These are phyloP conservation scores for Coenonympha arcania DNA, from an alignment of 2,888 invertebrate genomes.

Conservation along the genomic window DNA sequence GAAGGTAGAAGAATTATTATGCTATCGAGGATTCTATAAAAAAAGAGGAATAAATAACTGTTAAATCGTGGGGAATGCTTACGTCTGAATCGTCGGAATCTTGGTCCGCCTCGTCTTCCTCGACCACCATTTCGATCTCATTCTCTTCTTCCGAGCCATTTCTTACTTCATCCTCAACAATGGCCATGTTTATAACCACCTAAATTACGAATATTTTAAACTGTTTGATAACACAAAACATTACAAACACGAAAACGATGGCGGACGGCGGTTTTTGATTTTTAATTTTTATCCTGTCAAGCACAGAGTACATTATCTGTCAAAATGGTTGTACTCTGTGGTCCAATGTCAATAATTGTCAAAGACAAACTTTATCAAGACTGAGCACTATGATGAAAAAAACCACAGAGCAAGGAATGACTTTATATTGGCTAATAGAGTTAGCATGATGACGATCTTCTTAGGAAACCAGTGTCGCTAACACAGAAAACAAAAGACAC, in stretches of 20 bases:
- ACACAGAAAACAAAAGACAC: too few relatives aligned
- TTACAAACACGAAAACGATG: conserved; percentile 24
- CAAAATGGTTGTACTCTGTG: too few relatives aligned
- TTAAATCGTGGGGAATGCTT: conserved; percentile 32
- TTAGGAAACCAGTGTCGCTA: too few relatives aligned
- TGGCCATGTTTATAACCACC: conserved; percentile 51
- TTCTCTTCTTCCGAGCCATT: conserved; percentile 68
- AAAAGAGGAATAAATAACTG: conserved; percentile 6
- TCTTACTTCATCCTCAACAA: conserved; percentile 65
- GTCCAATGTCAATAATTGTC: too few relatives aligned
- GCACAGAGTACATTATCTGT: too few relatives aligned
- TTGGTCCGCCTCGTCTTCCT: conserved; percentile 60
- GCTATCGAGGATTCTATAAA: not conserved
- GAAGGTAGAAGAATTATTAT: not conserved
- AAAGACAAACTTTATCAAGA: too few relatives aligned
- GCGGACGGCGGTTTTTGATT: conserved; percentile 32
- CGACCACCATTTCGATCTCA: conserved; percentile 64
- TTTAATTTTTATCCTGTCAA: too few relatives aligned
- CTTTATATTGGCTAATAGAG: too few relatives aligned
- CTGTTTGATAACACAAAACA: conserved; percentile 50
- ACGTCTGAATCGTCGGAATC: conserved; percentile 67
- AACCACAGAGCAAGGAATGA: too few relatives aligned
- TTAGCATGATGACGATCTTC: too few relatives aligned
- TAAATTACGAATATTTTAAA: conserved; percentile 31
- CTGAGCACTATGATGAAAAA: too few relatives aligned